A percentile compares a stretch with the other conserved stretches of the same genome.
These are phyloP conservation scores for Electrona antarctica DNA, from an alignment of 2,113 vertebrate species.

Conservation along the genomic window DNA sequence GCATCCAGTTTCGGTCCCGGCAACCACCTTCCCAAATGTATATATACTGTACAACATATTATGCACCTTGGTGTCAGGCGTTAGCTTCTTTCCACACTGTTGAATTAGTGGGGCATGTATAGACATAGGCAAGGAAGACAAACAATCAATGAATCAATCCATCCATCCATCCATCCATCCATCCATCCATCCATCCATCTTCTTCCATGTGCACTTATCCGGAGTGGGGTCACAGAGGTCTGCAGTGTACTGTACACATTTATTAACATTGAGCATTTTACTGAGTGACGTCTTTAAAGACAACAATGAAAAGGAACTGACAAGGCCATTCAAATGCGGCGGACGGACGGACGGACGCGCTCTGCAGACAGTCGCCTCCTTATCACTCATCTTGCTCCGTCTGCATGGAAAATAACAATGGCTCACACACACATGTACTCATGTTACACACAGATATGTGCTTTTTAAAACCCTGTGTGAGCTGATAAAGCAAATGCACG, in stretches of 20 bases:
- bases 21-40: neutral
- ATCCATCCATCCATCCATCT: no score
- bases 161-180: no score
- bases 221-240: no score
- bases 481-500: constrained; percentile 2
- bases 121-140: constrained; percentile 6
- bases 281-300: no score
- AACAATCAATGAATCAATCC: no score
- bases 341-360: constrained; percentile 19
- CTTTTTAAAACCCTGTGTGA: constrained; percentile 27
- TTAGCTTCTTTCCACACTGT: constrained; percentile 31
- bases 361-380: constrained; percentile 46
- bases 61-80: constrained; percentile 26
- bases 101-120: constrained; percentile 9
- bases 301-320: constrained; percentile 8
- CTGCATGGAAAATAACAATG: constrained; percentile 54
- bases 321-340: constrained; percentile 52
- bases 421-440: constrained; percentile 26
- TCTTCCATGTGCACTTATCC: no score
- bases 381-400: constrained; percentile 57
- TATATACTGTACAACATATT: neutral
- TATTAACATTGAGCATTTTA: no score
- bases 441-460: constrained; percentile 36
- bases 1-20: constrained; percentile 7
- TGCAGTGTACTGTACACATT: no score